phyloP scores from a whole-genome alignment of 2,888 invertebrate species.

The Caenorhabditis wallacei region DNA sequence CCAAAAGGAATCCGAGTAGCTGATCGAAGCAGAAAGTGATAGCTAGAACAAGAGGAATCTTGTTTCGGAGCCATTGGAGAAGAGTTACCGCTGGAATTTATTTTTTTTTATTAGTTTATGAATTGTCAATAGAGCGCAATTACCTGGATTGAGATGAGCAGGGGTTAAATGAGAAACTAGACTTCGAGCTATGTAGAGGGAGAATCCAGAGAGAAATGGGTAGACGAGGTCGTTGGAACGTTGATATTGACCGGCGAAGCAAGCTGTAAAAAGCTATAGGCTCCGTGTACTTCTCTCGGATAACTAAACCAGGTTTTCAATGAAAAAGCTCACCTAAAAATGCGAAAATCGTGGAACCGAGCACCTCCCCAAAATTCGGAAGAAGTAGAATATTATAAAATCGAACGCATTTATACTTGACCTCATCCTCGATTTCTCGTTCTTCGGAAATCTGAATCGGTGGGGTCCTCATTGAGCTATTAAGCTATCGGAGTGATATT shows the following conservation, averaged over 20 bases:
- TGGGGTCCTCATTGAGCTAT: too few species aligned
- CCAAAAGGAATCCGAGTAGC: conserved; percentile 54
- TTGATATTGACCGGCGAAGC: conserved; percentile 56
- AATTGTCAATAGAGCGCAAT: too few species aligned
- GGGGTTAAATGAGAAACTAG: conserved; percentile 33
- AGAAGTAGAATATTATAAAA: conserved; percentile 54
- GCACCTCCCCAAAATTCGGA: conserved; percentile 60
- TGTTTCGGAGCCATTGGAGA: conserved; percentile 34
- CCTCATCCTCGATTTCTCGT: not conserved
- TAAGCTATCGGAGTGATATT: too few species aligned
- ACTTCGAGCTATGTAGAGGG: conserved; percentile 49
- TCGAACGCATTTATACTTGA: conserved; percentile 6
- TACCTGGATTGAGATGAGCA: conserved; percentile 60
- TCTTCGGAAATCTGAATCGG: not conserved
- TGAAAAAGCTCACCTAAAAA: conserved; percentile 47
- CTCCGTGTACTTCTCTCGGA: too few species aligned
- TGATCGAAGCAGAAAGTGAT: conserved; percentile 51
- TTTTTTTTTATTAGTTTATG: not conserved
- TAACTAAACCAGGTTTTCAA: too few species aligned
- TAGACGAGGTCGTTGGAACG: conserved; percentile 43
- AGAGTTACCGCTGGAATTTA: conserved; percentile 48
- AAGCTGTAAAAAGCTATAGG: conserved; percentile 46
- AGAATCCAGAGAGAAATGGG: conserved; percentile 43
- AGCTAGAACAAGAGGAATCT: conserved; percentile 28
- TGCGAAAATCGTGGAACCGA: conserved; percentile 45